Evolutionary conservation across 2,888 invertebrate genomes (phyloP).

Genomic region (Leptinotarsa juncta): DNA sequence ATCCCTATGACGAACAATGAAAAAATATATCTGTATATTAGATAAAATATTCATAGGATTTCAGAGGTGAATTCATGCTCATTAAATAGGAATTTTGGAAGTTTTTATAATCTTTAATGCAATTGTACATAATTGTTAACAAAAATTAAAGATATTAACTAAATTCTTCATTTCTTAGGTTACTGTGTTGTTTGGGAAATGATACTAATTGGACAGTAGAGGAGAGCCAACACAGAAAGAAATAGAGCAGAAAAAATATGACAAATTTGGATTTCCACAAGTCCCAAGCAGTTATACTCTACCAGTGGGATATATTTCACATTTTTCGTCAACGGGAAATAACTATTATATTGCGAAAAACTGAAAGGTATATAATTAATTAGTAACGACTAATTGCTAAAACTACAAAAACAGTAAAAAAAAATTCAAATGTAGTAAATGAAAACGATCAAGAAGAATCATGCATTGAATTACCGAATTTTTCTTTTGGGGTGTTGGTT

Average conservation of each 20-base stretch:
- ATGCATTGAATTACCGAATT: conserved; percentile 42
- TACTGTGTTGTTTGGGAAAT: no score
- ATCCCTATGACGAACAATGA: background rate
- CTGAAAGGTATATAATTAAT: background rate
- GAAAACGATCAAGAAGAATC: conserved; percentile 47
- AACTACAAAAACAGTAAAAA: background rate
- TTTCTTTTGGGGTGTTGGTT: conserved; percentile 37
- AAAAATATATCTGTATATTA: background rate
- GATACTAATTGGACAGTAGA: no score
- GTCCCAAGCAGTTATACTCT: background rate
- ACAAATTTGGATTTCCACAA: no score
- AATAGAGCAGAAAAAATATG: no score
- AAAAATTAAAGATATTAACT: no score
- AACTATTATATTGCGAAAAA: background rate
- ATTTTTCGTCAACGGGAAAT: conserved; percentile 1
- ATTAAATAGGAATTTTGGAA: no score
- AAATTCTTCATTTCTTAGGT: no score
- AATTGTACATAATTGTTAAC: no score
- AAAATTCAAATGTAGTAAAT: conserved; percentile 33
- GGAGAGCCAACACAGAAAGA: no score
- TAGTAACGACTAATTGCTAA: background rate
- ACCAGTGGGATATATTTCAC: background rate
- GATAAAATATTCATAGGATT: no score
- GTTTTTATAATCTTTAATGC: no score
- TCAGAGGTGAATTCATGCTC: no score